Conservation (phyloP, 1,140 invertebrate genomes). For the Diuraphis noxia region DNA sequence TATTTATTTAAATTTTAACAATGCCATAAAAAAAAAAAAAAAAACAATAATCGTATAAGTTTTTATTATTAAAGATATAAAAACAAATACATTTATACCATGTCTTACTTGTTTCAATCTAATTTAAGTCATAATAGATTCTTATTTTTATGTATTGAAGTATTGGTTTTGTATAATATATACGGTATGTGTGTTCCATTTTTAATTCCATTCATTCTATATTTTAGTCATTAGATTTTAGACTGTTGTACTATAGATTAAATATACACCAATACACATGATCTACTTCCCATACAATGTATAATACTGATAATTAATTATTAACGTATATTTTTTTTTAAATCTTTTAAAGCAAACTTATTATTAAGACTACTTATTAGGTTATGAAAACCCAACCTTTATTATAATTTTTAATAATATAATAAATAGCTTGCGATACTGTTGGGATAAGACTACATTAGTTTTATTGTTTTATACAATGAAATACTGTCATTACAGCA, state of each 20-base stretch:
- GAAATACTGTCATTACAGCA: background rate
- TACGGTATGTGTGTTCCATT: conserved; percentile 47
- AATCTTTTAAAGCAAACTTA: background rate
- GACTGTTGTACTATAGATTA: conserved; percentile 28
- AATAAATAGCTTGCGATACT: background rate
- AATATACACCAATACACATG: background rate
- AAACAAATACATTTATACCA: background rate
- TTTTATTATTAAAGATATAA: background rate
- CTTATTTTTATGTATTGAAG: background rate
- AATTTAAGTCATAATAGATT: background rate
- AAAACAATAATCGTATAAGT: background rate
- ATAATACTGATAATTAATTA: background rate
- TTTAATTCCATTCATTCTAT: conserved; percentile 23
- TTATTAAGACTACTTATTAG: background rate
- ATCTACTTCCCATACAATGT: background rate
- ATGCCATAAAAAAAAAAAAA: conserved; percentile 13
- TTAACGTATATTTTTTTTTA: background rate
- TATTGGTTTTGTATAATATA: conserved; percentile 27
- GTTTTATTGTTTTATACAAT: background rate
- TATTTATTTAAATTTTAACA: background rate
- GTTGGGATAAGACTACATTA: background rate
- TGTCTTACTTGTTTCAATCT: background rate
- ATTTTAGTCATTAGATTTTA: conserved; percentile 45
- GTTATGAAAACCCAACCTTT: background rate
- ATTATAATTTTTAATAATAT: background rate